Evolutionary conservation across 2,113 vertebrate species (phyloP).

Genomic region (Chlorodrepanis virens): DNA sequence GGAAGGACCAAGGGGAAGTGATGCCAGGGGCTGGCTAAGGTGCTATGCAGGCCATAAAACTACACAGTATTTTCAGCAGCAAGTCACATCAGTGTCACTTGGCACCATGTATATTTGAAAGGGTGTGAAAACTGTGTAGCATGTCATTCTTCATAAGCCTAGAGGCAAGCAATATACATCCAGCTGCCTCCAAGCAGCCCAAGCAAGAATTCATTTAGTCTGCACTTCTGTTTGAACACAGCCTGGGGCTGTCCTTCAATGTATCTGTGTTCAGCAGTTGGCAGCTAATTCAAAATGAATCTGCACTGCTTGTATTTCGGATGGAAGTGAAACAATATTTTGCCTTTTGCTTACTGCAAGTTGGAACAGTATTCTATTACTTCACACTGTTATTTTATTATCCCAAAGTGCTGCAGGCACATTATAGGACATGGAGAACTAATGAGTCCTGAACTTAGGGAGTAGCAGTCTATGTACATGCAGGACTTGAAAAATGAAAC

Average conservation of each 20-base stretch:
- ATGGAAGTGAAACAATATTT: neutral
- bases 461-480: neutral
- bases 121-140: neutral
- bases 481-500: constrained; percentile 23
- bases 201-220: constrained; percentile 7
- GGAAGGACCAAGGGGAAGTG: neutral
- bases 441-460: neutral
- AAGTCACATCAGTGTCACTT: neutral
- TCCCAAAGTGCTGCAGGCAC: neutral
- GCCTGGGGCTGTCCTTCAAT: constrained; percentile 7
- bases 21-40: neutral
- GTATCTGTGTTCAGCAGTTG: neutral
- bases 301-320: neutral
- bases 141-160: neutral
- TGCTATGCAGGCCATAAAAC: neutral
- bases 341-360: constrained; percentile 16
- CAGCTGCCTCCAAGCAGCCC: constrained; percentile 36
- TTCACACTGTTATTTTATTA: constrained; percentile 28
- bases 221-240: constrained; percentile 47
- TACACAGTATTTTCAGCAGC: neutral
- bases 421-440: neutral
- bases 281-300: neutral
- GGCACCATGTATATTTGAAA: neutral
- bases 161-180: neutral
- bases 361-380: neutral